These are phyloP conservation scores for Vicugna pacos DNA, from an alignment of 2,113 vertebrate species.

Conservation along the genomic window DNA sequence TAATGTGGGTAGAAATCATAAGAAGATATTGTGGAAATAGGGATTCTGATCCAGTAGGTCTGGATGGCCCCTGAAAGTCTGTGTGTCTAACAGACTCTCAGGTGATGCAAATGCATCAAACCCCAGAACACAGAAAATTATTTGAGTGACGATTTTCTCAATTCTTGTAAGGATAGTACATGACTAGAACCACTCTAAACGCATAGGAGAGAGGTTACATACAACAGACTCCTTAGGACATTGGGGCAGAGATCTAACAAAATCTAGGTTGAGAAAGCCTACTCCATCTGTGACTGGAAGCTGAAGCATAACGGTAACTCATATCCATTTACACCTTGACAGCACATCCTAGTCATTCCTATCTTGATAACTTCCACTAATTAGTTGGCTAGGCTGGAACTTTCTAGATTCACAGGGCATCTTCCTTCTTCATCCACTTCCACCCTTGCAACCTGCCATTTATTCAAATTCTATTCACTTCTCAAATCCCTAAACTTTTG, in stretches of 20 bases:
- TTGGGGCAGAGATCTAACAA: background rate
- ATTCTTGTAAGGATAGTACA: background rate
- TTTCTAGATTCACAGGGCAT: background rate
- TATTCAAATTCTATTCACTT: conserved; percentile 18
- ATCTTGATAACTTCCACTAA: background rate
- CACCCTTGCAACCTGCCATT: background rate
- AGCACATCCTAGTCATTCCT: background rate
- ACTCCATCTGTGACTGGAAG: background rate
- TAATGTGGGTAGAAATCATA: background rate
- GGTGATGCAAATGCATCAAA: background rate
- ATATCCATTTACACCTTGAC: background rate
- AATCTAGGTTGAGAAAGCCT: conserved; percentile 7
- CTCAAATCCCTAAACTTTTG: background rate
- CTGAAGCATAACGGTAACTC: background rate
- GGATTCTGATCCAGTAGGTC: background rate
- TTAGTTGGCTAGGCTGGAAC: background rate
- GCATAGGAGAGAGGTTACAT: background rate
- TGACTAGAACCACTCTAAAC: background rate
- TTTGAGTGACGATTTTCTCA: background rate
- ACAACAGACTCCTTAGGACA: background rate
- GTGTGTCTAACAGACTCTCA: background rate
- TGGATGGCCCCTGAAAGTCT: background rate
- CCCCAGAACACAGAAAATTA: background rate
- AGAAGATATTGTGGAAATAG: background rate
- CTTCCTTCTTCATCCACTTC: background rate